These are phyloP conservation scores for Plecturocebus donacophilus DNA, from an alignment of 2,113 vertebrate species.

Conservation along the genomic window DNA sequence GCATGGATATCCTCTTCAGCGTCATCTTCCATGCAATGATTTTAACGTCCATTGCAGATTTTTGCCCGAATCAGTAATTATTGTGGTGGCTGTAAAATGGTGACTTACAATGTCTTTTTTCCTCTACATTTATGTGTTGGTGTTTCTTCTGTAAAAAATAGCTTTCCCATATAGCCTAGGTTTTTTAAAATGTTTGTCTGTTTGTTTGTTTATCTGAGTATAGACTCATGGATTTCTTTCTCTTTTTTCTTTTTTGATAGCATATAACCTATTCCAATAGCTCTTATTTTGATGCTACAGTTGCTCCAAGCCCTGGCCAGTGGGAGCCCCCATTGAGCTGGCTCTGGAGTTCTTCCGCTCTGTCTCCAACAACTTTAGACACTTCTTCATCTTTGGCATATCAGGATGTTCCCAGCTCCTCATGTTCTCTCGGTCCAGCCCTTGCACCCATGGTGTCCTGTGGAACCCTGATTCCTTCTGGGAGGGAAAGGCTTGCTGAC, in stretches of 20 bases:
- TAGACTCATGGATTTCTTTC: no score
- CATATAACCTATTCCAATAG: rapidly evolving
- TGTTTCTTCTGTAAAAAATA: background rate
- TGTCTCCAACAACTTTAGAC: background rate
- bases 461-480: rapidly evolving
- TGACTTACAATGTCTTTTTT: background rate
- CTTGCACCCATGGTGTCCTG: rapidly evolving
- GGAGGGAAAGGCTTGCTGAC: rapidly evolving
- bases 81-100: rapidly evolving
- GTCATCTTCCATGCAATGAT: rapidly evolving
- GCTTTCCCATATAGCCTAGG: background rate
- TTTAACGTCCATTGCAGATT: rapidly evolving
- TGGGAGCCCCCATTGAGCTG: no score
- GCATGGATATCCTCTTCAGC: rapidly evolving
- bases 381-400: rapidly evolving
- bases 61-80: rapidly evolving
- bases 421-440: no score
- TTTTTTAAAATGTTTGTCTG: background rate
- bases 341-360: rapidly evolving
- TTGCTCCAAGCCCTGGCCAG: background rate
- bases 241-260: background rate
- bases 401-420: background rate
- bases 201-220: background rate
- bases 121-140: background rate
- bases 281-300: no score